These are phyloP conservation scores for Macrophya annulata DNA, from an alignment of 2,888 invertebrate genomes.

Conservation along the genomic window DNA sequence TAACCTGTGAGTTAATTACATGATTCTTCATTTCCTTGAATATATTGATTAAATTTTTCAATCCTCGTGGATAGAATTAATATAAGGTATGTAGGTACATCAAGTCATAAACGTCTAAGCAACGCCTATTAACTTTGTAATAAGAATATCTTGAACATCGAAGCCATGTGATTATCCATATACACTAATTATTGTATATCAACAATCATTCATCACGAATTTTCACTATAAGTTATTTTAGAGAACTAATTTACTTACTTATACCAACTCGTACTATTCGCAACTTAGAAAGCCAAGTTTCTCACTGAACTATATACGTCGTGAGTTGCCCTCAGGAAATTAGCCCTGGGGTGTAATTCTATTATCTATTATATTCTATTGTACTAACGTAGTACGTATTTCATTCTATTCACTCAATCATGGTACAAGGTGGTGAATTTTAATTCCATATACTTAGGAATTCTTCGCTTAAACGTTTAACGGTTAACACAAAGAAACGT, in stretches of 20 bases:
- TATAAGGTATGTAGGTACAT: neutral
- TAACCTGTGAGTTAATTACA: neutral
- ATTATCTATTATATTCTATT: conserved; percentile 1
- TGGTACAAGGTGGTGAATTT: conserved; percentile 2
- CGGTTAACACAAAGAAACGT: conserved; percentile 1
- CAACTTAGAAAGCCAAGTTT: neutral
- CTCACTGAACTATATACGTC: conserved; percentile 1
- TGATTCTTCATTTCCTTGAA: conserved; percentile 32
- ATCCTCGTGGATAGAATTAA: neutral
- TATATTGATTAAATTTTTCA: conserved; percentile 26
- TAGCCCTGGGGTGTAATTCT: conserved; percentile 1
- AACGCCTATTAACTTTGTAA: neutral
- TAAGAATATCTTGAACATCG: neutral
- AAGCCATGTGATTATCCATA: neutral
- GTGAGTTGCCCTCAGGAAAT: conserved; percentile 7
- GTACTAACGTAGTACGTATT: neutral
- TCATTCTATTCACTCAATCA: neutral
- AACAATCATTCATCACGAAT: neutral
- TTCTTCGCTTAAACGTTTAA: conserved; percentile 24
- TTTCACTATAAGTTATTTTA: neutral
- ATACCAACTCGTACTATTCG: neutral
- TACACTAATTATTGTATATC: too few relatives aligned
- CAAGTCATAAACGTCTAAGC: neutral
- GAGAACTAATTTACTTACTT: neutral
- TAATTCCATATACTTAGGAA: conserved; percentile 5